Base-by-base conservation (phyloP, 2,888 invertebrate genomes). In the Lepetodrilus schrolli region DNA sequence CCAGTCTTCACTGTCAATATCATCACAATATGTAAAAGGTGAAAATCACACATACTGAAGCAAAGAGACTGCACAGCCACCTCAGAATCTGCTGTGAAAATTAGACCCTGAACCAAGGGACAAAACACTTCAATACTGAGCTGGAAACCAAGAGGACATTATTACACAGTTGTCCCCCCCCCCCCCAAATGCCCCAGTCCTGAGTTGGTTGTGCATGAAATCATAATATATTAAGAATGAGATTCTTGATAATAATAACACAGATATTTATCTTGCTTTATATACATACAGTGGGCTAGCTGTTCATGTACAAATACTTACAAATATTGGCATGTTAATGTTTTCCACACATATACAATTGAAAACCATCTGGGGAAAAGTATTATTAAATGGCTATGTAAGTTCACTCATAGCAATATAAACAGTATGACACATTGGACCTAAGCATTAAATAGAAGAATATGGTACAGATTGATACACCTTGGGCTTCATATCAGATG, bases 21-120 rank as follows among this genome's bases (percentile, higher is more conserved):
- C 58, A 58, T 58, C 58, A 58, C 58, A 58, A 58, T 58, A 58
- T 58, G 58, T 58, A 58, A 58, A 58, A 58, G 58, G 58, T 58
- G 58, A 58, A 58, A 58, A 26, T 58, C 58, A 58, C 58, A 58
- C 58, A 30, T 30, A 58, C 58, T 58, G 58, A 58, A 58, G 58
- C 58, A 23, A 58, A 21, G 26, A 17, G 58, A 26, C 34, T 58
- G 43, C 43, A 10, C 58, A 58, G 58, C 34, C 58, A 30, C n/a
- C 30, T 58, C 58, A 58, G 30, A 34, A 43, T 17, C 43, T 17
- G 17, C 43, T 17, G 43, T 43, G 17, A n/a, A n/a, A n/a, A 21
- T 48, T 21, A 26, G 58, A 58, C 30, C 34, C 13, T 58, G 30
- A 23, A 17, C 34, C 58, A 58, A 34, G 58, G 58, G 58, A 58